Evolutionary conservation across 2,888 invertebrate species (phyloP).

Genomic region (Heliconius erato): DNA sequence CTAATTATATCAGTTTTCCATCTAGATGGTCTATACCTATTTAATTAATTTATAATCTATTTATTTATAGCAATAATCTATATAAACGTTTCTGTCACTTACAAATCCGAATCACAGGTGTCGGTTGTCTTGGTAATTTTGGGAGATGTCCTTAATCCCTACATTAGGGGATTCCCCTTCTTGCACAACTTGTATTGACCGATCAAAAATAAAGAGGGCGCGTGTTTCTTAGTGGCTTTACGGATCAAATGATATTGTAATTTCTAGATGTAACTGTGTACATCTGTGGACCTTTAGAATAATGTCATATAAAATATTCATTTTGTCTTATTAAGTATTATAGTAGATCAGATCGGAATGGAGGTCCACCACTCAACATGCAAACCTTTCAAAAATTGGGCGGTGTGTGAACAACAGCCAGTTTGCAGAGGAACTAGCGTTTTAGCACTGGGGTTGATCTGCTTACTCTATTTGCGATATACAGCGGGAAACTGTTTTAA

Average conservation of each 20-base stretch:
- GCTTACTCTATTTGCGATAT: too few species aligned
- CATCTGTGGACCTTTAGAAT: too few species aligned
- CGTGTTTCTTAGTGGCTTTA: background rate
- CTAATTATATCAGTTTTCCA: slow-evolving; percentile 20
- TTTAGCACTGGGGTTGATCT: too few species aligned
- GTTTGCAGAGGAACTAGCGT: too few species aligned
- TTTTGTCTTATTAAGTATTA: too few species aligned
- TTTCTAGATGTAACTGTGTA: background rate
- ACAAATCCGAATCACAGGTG: slow-evolving; percentile 21
- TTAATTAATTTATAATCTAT: background rate
- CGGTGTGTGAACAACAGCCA: too few species aligned
- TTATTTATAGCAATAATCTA: background rate
- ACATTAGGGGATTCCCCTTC: background rate
- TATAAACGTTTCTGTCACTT: slow-evolving; percentile 8
- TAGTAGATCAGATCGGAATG: too few species aligned
- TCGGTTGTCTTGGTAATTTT: slow-evolving; percentile 13
- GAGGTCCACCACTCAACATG: too few species aligned
- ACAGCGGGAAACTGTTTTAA: too few species aligned
- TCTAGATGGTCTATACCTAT: background rate
- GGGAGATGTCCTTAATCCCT: background rate
- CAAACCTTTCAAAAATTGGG: too few species aligned
- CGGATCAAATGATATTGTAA: background rate
- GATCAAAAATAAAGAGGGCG: slow-evolving; percentile 11
- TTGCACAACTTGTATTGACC: background rate
- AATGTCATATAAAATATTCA: too few species aligned